Evolutionary conservation across 2,888 invertebrate species (phyloP).

Genomic region (Biston stratarius): DNA sequence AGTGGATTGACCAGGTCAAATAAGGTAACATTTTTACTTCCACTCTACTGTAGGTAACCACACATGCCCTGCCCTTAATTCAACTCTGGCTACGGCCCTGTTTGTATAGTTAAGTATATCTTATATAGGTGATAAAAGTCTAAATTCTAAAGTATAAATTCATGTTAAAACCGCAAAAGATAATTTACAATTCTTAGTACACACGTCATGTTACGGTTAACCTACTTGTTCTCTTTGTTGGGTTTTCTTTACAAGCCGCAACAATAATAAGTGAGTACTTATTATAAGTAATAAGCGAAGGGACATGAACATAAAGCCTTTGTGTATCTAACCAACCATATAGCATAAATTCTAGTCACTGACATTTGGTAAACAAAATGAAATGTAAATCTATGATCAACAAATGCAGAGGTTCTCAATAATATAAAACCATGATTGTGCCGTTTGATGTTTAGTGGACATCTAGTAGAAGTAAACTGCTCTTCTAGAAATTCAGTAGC

Average conservation of each 20-base stretch:
- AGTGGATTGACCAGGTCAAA: no score
- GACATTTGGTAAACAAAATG: slow-evolving; percentile 4
- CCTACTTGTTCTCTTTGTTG: slow-evolving; percentile 12
- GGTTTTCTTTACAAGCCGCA: slow-evolving; percentile 10
- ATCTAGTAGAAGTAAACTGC: not conserved
- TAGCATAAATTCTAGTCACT: not conserved
- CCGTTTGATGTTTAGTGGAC: not conserved
- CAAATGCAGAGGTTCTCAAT: not conserved
- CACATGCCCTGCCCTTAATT: no score
- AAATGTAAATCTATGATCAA: not conserved
- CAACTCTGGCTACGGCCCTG: no score
- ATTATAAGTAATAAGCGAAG: not conserved
- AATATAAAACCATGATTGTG: not conserved
- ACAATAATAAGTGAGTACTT: not conserved
- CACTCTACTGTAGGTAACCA: no score
- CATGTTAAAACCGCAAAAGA: slow-evolving; percentile 2
- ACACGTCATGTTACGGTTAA: slow-evolving; percentile 5
- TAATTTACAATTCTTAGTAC: slow-evolving; percentile 9
- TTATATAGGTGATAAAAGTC: no score
- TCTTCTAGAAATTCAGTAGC: no score
- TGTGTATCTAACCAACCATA: no score
- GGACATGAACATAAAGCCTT: not conserved
- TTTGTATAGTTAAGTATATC: no score
- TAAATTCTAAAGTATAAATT: not conserved
- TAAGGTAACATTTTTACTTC: no score